Conservation (phyloP, 1,140 invertebrate genomes). For the Aradophagus sp. region DNA sequence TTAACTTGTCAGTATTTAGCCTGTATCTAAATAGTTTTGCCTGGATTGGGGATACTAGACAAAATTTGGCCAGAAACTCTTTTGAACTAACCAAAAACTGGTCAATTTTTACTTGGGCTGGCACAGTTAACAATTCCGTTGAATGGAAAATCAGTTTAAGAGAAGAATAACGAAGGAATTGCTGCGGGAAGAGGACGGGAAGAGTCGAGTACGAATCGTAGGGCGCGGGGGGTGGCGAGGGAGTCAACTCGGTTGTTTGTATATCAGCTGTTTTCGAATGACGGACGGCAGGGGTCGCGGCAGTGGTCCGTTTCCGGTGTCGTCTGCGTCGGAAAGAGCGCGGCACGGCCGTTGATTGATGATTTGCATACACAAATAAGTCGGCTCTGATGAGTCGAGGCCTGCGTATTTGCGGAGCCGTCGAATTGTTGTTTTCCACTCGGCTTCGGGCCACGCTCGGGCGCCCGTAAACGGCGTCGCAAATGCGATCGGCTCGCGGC, state of each 20-base stretch:
- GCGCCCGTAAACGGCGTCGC: slow-evolving; percentile 32
- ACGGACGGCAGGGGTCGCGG: background rate
- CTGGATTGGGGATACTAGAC: no score
- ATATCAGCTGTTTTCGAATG: slow-evolving; percentile 34
- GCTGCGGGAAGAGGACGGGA: no score
- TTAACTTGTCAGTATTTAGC: no score
- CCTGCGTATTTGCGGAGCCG: slow-evolving; percentile 62
- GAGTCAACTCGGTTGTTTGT: slow-evolving; percentile 26
- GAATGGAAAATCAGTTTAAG: no score
- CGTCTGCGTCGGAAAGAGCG: slow-evolving; percentile 25
- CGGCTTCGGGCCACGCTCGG: slow-evolving; percentile 44
- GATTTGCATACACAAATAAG: slow-evolving; percentile 72
- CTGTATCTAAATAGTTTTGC: no score
- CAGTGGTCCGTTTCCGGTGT: slow-evolving; percentile 23
- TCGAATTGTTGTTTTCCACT: slow-evolving; percentile 69
- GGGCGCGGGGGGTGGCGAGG: background rate
- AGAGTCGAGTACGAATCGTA: background rate
- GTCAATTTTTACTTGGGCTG: no score
- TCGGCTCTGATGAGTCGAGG: slow-evolving; percentile 64
- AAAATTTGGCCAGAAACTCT: no score
- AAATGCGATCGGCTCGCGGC: slow-evolving; percentile 5
- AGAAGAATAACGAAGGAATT: no score
- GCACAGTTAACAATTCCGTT: no score
- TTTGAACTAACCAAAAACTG: no score
- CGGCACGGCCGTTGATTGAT: slow-evolving; percentile 64